These are phyloP conservation scores for Alexandromys fortis DNA, from an alignment of 2,113 vertebrate genomes.

Conservation along the genomic window DNA sequence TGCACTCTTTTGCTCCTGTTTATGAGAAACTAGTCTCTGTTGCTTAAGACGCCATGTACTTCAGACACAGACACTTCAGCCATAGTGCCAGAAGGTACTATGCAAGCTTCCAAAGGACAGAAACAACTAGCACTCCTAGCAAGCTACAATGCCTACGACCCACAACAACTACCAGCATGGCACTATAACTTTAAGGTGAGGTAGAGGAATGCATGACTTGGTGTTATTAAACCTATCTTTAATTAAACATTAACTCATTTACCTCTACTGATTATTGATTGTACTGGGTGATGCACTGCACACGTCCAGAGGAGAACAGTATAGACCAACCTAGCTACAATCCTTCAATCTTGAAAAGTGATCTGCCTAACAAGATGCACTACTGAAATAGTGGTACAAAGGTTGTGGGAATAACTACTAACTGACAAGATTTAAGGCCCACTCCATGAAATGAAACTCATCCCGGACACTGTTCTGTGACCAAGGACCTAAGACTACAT, in stretches of 20 bases:
- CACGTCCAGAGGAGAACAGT: neutral
- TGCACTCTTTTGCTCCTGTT: neutral
- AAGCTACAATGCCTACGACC: neutral
- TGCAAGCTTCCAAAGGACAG: neutral
- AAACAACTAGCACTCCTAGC: neutral
- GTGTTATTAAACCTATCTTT: no score
- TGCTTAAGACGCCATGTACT: neutral
- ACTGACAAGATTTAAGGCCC: neutral
- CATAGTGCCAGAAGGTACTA: no score
- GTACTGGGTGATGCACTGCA: no score
- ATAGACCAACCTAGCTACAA: neutral
- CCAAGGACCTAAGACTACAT: neutral
- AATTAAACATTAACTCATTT: neutral
- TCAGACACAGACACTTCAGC: neutral
- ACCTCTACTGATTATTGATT: neutral
- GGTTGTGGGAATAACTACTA: neutral
- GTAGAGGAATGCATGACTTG: neutral
- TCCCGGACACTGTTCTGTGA: accelerated
- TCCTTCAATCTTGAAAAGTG: neutral
- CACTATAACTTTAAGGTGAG: neutral
- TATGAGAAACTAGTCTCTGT: neutral
- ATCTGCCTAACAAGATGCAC: neutral
- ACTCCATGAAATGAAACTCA: neutral
- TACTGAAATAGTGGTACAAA: neutral
- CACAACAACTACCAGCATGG: neutral